Percentiles rank a stretch among this genome's conserved stretches.
Evolutionary conservation across 2,888 invertebrate species (phyloP).

Genomic region (Sericinus montela): DNA sequence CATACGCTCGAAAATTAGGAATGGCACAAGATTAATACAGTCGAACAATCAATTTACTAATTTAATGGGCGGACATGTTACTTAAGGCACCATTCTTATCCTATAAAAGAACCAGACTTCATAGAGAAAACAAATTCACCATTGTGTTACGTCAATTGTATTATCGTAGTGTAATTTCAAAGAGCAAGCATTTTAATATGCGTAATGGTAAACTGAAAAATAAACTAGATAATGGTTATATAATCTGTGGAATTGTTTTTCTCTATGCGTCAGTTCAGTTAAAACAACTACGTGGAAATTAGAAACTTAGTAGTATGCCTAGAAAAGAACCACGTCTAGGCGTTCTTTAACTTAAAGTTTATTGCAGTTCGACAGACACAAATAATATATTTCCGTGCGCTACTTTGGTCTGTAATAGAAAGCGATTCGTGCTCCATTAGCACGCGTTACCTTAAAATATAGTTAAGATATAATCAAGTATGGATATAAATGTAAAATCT

Average conservation of each 20-base stretch:
- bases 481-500: background rate
- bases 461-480: background rate
- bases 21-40: slow-evolving; percentile 17
- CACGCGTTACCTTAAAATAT: background rate
- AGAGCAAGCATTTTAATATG: too few species aligned
- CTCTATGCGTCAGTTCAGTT: too few species aligned
- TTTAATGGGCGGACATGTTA: slow-evolving; percentile 62
- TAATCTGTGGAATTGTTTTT: too few species aligned
- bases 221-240: too few species aligned
- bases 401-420: background rate
- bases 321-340: background rate
- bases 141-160: background rate
- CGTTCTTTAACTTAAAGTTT: too few species aligned
- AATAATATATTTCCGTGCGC: background rate
- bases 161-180: too few species aligned
- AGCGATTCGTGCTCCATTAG: background rate
- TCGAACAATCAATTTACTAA: background rate
- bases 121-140: slow-evolving; percentile 12
- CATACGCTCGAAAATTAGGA: slow-evolving; percentile 13
- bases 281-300: background rate
- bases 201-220: too few species aligned
- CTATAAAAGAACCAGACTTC: background rate
- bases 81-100: slow-evolving; percentile 60
- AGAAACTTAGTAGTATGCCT: background rate
- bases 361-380: background rate